These are phyloP conservation scores for Mesitornis unicolor DNA, from an alignment of 2,113 vertebrate genomes.

Conservation along the genomic window DNA sequence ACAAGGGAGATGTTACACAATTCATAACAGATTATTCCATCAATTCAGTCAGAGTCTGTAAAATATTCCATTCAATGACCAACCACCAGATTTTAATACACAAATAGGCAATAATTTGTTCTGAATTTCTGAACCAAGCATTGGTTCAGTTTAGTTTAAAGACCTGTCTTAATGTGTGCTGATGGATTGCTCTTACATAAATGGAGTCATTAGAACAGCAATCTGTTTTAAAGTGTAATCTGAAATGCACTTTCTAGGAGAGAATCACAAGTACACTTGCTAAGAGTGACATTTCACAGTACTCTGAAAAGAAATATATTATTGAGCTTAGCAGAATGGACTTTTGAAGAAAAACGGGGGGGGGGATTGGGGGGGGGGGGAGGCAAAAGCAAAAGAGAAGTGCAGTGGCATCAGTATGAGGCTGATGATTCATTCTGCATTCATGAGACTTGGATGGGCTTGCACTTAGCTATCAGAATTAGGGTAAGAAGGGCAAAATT, in stretches of 20 bases:
- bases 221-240: background rate
- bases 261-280: background rate
- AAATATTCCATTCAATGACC: conserved; percentile 28
- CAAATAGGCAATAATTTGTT: background rate
- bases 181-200: background rate
- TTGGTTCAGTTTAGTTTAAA: background rate
- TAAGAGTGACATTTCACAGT: background rate
- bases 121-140: background rate
- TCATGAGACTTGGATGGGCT: background rate
- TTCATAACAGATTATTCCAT: conserved; percentile 23
- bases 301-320: background rate
- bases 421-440: background rate
- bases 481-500: background rate
- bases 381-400: background rate
- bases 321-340: background rate
- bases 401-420: background rate
- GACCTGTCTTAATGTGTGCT: background rate
- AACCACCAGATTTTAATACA: background rate
- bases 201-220: background rate
- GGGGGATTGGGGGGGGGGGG: background rate
- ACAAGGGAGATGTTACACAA: conserved; percentile 9
- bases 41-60: conserved; percentile 1
- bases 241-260: background rate
- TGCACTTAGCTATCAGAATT: background rate
- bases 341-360: background rate